phyloP scores from a whole-genome alignment of 2,113 vertebrate genomes.

The Bungarus multicinctus region DNA sequence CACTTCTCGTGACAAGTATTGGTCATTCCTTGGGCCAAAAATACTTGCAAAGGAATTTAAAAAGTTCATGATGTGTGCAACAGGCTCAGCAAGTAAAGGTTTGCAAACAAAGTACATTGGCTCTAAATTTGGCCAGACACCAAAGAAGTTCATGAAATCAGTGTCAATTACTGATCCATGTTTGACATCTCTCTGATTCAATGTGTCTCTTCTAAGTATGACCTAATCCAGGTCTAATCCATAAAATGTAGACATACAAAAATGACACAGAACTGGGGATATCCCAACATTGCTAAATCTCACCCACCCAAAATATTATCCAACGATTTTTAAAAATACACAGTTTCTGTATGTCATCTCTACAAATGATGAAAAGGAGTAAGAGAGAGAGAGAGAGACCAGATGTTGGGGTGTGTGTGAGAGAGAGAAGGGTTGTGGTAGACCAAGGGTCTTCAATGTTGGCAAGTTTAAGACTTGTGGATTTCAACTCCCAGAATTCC shows the following conservation, averaged over 20 bases:
- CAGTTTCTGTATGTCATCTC: slow-evolving; percentile 38
- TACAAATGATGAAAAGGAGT: slow-evolving; percentile 32
- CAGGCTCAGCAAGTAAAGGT: slow-evolving; percentile 58
- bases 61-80: slow-evolving; percentile 54
- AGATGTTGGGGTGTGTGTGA: not conserved
- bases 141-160: not conserved
- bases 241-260: slow-evolving; percentile 54
- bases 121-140: not conserved
- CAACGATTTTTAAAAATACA: slow-evolving; percentile 13
- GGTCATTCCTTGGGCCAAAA: slow-evolving; percentile 19
- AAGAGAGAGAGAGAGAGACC: no score
- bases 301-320: slow-evolving; percentile 34
- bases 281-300: slow-evolving; percentile 52
- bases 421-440: not conserved
- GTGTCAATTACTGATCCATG: not conserved
- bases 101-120: slow-evolving; percentile 42
- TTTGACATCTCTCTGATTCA: not conserved
- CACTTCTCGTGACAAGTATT: slow-evolving; percentile 49
- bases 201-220: not conserved
- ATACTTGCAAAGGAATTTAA: slow-evolving; percentile 52
- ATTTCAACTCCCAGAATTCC: no score
- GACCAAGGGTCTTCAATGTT: no score
- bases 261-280: slow-evolving; percentile 52
- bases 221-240: not conserved
- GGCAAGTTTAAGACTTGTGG: no score